These are phyloP conservation scores for Drosophila trapezifrons DNA, from an alignment of 1,140 invertebrate genomes.

Conservation along the genomic window DNA sequence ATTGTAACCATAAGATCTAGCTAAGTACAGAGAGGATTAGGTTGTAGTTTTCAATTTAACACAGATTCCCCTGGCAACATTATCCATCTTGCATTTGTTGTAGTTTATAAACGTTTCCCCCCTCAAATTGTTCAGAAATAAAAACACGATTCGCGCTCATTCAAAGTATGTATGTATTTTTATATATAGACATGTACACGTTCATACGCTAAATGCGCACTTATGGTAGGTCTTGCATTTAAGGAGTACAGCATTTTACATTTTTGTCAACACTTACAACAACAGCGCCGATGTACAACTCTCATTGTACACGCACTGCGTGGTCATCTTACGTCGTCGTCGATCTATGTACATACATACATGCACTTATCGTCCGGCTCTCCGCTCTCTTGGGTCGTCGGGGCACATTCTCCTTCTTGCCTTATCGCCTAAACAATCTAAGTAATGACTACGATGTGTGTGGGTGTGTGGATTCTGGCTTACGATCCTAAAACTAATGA, in stretches of 20 bases:
- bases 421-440: conserved; percentile 58
- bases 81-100: neutral
- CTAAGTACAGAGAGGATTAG: too few species aligned
- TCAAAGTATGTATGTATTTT: conserved; percentile 61
- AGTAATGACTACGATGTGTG: conserved; percentile 66
- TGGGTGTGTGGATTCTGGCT: conserved; percentile 22
- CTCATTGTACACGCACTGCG: conserved; percentile 49
- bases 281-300: conserved; percentile 65
- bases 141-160: conserved; percentile 1
- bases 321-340: conserved; percentile 47
- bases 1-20: too few species aligned
- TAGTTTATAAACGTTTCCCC: neutral
- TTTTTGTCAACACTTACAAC: conserved; percentile 64
- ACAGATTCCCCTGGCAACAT: too few species aligned
- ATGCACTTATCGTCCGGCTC: conserved; percentile 42
- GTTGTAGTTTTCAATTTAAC: too few species aligned
- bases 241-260: conserved; percentile 80
- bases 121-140: neutral
- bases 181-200: conserved; percentile 60
- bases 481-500: conserved; percentile 62
- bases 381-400: conserved; percentile 1
- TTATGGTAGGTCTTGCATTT: conserved; percentile 59
- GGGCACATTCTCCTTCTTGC: conserved; percentile 28
- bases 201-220: conserved; percentile 10
- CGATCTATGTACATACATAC: conserved; percentile 62